A percentile compares a stretch with the other conserved stretches of the same genome.
These are phyloP conservation scores for Perizoma flavofasciatum DNA, from an alignment of 2,888 invertebrate genomes.

Conservation along the genomic window DNA sequence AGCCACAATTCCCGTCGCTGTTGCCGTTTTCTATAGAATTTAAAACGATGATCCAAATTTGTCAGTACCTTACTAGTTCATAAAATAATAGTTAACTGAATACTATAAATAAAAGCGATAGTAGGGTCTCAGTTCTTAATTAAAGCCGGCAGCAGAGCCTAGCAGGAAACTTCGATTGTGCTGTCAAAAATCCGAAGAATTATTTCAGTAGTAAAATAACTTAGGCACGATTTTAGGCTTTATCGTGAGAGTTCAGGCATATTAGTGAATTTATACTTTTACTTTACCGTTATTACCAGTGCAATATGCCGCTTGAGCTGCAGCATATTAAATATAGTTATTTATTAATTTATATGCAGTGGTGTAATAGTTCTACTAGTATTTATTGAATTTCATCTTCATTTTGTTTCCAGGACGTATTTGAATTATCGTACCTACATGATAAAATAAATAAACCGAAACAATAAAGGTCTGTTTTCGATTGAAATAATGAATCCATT, in stretches of 20 bases:
- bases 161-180: slow-evolving; percentile 82
- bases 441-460: too few relatives aligned
- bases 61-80: too few relatives aligned
- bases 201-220: slow-evolving; percentile 80
- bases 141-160: slow-evolving; percentile 72
- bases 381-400: too few relatives aligned
- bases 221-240: slow-evolving; percentile 81
- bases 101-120: background rate
- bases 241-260: slow-evolving; percentile 80
- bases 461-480: too few relatives aligned
- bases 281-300: slow-evolving; percentile 46
- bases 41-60: too few relatives aligned
- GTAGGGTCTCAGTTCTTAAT: slow-evolving; percentile 62
- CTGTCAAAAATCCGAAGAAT: slow-evolving; percentile 84
- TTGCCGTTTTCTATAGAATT: too few relatives aligned
- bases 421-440: too few relatives aligned
- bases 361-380: background rate
- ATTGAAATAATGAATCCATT: too few relatives aligned
- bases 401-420: too few relatives aligned
- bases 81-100: too few relatives aligned
- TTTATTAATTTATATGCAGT: slow-evolving; percentile 49
- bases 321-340: slow-evolving; percentile 77
- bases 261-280: slow-evolving; percentile 76
- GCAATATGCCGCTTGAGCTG: slow-evolving; percentile 71
- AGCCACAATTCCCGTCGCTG: too few relatives aligned